A percentile compares a stretch with the other conserved stretches of the same genome.
phyloP scores from a whole-genome alignment of 1,140 invertebrate species.

The Leptinotarsa texana region DNA sequence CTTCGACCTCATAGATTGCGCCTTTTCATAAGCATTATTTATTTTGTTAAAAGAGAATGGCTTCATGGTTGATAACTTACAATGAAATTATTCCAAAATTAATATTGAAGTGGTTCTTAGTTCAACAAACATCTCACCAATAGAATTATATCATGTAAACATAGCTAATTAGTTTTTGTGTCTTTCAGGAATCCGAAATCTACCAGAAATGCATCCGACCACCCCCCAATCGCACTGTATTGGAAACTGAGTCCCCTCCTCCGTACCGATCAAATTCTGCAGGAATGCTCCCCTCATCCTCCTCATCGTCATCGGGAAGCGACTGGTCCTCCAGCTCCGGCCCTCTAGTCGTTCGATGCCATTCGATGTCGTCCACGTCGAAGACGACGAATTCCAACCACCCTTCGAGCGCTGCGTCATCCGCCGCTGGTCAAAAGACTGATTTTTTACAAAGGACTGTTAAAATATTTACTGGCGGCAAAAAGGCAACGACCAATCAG shows the following conservation, averaged over 20 bases:
- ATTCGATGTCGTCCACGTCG: conserved; percentile 53
- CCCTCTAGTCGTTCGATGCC: conserved; percentile 52
- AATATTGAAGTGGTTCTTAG: no score
- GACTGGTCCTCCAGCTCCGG: conserved; percentile 38
- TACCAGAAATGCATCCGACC: conserved; percentile 72
- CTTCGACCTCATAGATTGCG: no score
- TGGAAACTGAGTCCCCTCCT: conserved; percentile 69
- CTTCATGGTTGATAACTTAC: no score
- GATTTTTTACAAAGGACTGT: conserved; percentile 57
- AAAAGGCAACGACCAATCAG: conserved; percentile 42
- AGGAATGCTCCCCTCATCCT: conserved; percentile 52
- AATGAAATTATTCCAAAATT: no score
- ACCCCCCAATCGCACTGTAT: conserved; percentile 72
- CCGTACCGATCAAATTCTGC: conserved; percentile 66
- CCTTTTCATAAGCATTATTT: no score
- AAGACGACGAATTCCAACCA: conserved; percentile 35
- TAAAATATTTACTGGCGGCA: conserved; percentile 55
- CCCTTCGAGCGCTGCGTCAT: conserved; percentile 33
- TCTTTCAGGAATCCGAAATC: conserved; percentile 67
- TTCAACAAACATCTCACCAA: no score
- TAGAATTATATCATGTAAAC: no score
- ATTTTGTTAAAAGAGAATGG: no score
- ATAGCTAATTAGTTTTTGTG: neutral
- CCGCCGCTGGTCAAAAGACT: conserved; percentile 52
- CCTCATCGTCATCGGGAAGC: conserved; percentile 38